Conservation (phyloP, 2,888 invertebrate genomes). For the Beris morrisii region DNA sequence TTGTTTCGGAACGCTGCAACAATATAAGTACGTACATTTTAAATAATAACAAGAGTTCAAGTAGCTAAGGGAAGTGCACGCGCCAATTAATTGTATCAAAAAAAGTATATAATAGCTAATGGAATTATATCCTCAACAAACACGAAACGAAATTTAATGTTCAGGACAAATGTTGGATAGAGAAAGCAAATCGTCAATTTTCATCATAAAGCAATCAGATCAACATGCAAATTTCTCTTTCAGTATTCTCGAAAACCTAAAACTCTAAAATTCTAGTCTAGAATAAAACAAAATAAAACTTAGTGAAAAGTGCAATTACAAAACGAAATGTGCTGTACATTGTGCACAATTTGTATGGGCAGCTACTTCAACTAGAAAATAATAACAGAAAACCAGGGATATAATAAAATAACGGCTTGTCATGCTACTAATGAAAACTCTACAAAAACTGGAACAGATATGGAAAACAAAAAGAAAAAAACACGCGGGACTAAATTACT, state of each 20-base stretch:
- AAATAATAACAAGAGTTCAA: neutral
- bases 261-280: too few species aligned
- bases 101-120: neutral
- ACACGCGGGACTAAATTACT: slow-evolving; percentile 32
- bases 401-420: too few species aligned
- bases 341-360: neutral
- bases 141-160: too few species aligned
- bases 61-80: neutral
- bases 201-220: too few species aligned
- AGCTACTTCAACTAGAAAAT: neutral
- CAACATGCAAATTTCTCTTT: too few species aligned
- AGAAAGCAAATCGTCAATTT: too few species aligned
- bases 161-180: too few species aligned
- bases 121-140: too few species aligned
- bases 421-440: slow-evolving; percentile 1
- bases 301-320: neutral
- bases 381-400: neutral
- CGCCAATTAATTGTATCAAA: slow-evolving; percentile 10
- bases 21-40: neutral
- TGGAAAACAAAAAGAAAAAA: neutral
- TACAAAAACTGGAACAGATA: neutral
- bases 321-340: neutral
- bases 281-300: too few species aligned
- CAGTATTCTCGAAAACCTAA: too few species aligned
- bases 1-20: slow-evolving; percentile 50